Conservation (phyloP, 2,797 vertebrate genomes). For the Okamejei kenojei region DNA sequence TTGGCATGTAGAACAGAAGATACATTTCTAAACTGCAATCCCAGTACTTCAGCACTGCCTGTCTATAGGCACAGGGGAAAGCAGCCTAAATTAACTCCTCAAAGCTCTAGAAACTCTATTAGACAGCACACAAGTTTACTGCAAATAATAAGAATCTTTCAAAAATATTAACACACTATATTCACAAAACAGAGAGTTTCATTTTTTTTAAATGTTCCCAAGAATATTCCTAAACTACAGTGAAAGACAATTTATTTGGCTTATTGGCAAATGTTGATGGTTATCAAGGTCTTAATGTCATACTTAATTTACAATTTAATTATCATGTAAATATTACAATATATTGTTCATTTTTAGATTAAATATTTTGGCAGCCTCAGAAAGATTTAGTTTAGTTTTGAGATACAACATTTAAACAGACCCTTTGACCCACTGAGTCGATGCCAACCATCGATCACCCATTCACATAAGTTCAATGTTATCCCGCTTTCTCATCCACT, state of each 20-base stretch:
- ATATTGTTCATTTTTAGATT: neutral
- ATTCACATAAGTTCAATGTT: too few species aligned
- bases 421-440: too few species aligned
- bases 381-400: too few species aligned
- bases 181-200: neutral
- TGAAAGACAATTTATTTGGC: constrained; percentile 11
- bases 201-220: neutral
- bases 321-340: neutral
- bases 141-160: neutral
- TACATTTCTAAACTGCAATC: neutral
- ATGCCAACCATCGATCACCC: too few species aligned
- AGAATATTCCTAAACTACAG: neutral
- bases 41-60: neutral
- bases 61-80: neutral
- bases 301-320: constrained; percentile 13
- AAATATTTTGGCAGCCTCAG: neutral
- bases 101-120: neutral
- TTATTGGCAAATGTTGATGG: constrained; percentile 6
- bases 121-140: neutral
- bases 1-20: too few species aligned
- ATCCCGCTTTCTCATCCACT: too few species aligned
- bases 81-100: neutral
- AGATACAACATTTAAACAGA: too few species aligned
- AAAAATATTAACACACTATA: neutral
- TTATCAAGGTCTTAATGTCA: constrained; percentile 2